Evolutionary conservation across 2,888 invertebrate genomes (phyloP), one percentile per base, ranked within the genome.

Genomic region (Latheticus oryzae): DNA sequence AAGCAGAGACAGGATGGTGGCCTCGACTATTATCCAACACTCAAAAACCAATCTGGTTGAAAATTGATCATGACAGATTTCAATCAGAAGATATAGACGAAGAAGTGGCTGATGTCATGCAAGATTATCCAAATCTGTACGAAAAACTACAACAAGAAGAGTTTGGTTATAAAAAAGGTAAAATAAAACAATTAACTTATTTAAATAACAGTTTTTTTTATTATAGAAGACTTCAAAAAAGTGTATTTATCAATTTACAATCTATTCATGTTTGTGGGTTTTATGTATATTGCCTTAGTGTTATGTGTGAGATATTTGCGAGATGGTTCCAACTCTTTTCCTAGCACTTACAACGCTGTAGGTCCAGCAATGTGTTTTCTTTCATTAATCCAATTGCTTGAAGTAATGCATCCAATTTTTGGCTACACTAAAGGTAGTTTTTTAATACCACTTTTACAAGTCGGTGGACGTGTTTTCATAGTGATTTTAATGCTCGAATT

Each of bases 61-160:
- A 94, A 85, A 87, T 95, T 65, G 95, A 96, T 80, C 95, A 95
- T 80, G 95, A 96, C 77, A 85, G 90, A 51, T 95, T 95, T 90
- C 87, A 88, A 70, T 86, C 88, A 2, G 91, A 91, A 69, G 92
- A 92, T 64, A 50, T 59, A 45, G 83, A 83, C 7, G 85, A 87
- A 52, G 87, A 89, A 84, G 67, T 84, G 80, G 8, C 89, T 28
- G 88, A 93, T 75, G 81, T 93, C 5, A 84, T 87, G 79, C 84
- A 84, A 58, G 93, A 93, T 76, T 93, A 90, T 75, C 89, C 90
- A 0, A 87, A 88, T 54, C 84, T 91, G 78, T 90, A 88, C 66
- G 86, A 89, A 42, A 82, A 82, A 69, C 76, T 91, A 30, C 87
- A 90, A 58, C 87, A 88, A 73, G 87, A 90, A 70, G 91, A 92